Evolutionary conservation across 2,888 invertebrate genomes (phyloP).

Genomic region (Platypus cylindrus): DNA sequence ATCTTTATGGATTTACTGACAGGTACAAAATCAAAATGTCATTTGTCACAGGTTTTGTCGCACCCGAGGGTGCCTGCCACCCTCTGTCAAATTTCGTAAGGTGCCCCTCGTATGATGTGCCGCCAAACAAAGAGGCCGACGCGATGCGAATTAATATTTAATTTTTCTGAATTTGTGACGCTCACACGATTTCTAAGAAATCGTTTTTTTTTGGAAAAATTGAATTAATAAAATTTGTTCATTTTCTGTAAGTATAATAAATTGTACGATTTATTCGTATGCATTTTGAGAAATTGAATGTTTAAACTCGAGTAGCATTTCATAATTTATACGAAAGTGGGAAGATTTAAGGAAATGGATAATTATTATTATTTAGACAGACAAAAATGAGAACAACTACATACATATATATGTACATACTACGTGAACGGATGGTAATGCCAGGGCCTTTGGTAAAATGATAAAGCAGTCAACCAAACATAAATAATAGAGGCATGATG

Average conservation of each 20-base stretch:
- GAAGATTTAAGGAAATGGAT: no score
- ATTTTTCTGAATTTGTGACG: conserved; percentile 19
- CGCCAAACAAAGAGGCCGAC: conserved; percentile 21
- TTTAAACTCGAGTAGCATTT: no score
- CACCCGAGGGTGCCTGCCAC: conserved; percentile 25
- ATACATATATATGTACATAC: no score
- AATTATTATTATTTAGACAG: no score
- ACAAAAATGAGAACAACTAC: no score
- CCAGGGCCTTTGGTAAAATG: no score
- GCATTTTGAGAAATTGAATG: no score
- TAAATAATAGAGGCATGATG: conserved; percentile 35
- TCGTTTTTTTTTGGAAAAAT: conserved; percentile 1
- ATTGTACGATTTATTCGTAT: no score
- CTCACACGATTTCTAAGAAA: conserved; percentile 10
- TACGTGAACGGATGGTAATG: no score
- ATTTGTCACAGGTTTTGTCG: conserved; percentile 30
- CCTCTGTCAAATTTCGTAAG: conserved; percentile 28
- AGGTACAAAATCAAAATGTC: conserved; percentile 31
- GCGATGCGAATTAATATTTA: conserved; percentile 20
- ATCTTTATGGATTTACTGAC: conserved; percentile 23
- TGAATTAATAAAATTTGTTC: no score
- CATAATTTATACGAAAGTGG: no score
- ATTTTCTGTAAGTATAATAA: no score
- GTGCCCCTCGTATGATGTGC: conserved; percentile 28
- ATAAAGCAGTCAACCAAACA: conserved; percentile 31